Percentiles rank a stretch among this genome's conserved stretches.
Conservation (phyloP, 2,888 invertebrate genomes). For the Euplexia lucipara region DNA sequence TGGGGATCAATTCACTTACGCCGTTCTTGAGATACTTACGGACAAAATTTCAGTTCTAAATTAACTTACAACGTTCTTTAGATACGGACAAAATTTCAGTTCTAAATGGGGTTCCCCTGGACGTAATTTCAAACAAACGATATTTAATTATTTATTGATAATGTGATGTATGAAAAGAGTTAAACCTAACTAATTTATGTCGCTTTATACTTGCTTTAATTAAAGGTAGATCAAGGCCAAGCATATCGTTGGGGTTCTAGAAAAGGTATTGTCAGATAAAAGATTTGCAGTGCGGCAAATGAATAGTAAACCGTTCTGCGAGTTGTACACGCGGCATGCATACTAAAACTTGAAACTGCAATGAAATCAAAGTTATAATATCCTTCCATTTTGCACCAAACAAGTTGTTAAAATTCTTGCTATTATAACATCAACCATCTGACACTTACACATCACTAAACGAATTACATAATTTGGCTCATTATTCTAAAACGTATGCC, state of each 20-base stretch:
- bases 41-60: background rate
- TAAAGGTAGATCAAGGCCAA: too few relatives aligned
- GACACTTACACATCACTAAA: slow-evolving; percentile 76
- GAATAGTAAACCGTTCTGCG: slow-evolving; percentile 5
- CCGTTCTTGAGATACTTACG: background rate
- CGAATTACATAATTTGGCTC: slow-evolving; percentile 83
- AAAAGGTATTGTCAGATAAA: background rate
- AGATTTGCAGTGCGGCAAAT: background rate
- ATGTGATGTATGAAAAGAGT: too few relatives aligned
- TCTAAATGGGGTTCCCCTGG: too few relatives aligned
- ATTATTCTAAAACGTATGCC: slow-evolving; percentile 82
- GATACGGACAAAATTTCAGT: background rate
- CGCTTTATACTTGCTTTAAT: too few relatives aligned
- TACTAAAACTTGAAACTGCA: slow-evolving; percentile 70
- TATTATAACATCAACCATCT: slow-evolving; percentile 73
- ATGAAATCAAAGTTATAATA: slow-evolving; percentile 77
- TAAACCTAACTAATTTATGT: too few relatives aligned
- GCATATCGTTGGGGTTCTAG: background rate
- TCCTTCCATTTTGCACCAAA: slow-evolving; percentile 75
- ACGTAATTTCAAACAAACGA: background rate
- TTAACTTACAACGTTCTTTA: too few relatives aligned
- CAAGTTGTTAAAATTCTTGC: slow-evolving; percentile 73
- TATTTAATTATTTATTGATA: slow-evolving; percentile 5
- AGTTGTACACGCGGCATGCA: slow-evolving; percentile 43
- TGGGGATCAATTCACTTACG: slow-evolving; percentile 8